Percentiles rank a stretch among this genome's conserved stretches.
Evolutionary conservation across 2,797 vertebrate species (phyloP).

Genomic region (Botia almorhae): DNA sequence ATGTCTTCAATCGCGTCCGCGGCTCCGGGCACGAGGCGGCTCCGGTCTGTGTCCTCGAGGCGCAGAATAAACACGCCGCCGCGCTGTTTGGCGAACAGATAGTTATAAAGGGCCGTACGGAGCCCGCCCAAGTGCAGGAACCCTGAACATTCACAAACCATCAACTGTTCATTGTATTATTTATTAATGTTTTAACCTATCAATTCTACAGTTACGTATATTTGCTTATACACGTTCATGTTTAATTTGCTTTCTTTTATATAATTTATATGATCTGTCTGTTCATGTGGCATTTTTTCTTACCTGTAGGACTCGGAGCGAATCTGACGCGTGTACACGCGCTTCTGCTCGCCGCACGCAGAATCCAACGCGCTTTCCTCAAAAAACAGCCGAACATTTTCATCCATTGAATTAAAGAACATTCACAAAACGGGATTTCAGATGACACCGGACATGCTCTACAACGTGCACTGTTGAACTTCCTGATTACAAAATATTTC

Average conservation of each 20-base stretch:
- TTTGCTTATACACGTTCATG: not conserved
- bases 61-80: slow-evolving; percentile 86
- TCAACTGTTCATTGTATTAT: not conserved
- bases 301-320: slow-evolving; percentile 10
- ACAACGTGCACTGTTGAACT: not conserved
- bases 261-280: no score
- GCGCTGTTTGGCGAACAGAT: slow-evolving; percentile 89
- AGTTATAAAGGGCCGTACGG: slow-evolving; percentile 93
- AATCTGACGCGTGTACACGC: slow-evolving; percentile 4
- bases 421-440: no score
- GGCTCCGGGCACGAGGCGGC: slow-evolving; percentile 84
- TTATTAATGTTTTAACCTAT: no score
- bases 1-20: slow-evolving; percentile 89
- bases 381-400: not conserved
- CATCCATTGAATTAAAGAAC: not conserved
- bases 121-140: slow-evolving; percentile 92
- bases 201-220: not conserved
- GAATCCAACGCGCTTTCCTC: not conserved
- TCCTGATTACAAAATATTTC: no score
- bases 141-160: slow-evolving; percentile 71
- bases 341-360: not conserved
- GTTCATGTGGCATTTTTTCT: not conserved
- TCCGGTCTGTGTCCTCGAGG: slow-evolving; percentile 92
- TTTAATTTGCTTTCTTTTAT: not conserved
- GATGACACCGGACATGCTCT: not conserved